Base-by-base conservation (phyloP, 1,140 invertebrate genomes). In the Physella acuta region DNA sequence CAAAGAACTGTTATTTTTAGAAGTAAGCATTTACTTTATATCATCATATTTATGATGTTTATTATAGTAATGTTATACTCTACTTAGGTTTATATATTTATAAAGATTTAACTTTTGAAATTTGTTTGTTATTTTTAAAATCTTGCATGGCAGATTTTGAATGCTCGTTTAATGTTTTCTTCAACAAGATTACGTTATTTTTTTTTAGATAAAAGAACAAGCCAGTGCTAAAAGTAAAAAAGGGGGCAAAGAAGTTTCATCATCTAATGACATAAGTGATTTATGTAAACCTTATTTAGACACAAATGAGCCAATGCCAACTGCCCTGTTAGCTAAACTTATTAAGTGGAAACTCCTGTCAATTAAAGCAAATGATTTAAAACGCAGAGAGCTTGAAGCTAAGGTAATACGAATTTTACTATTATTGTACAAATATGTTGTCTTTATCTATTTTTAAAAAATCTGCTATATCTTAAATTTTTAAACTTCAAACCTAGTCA, bases 251-350 rank as follows among this genome's bases (percentile, higher is more conserved):
- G 82, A 84, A 36, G 71, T 75, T 49, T 78, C 81, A 37, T 53
- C 71, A 17, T 73, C 78, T 72, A 81, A 66, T 77, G 84, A 85
- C 75, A 72, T 84, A 8, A 83, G 80, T 78, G 84, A 85, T 44
- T 69, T 79, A 24, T 78, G 78, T 52, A 84, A 82, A 68, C 61
- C 69, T 20, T 71, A 79, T 64, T 70, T 85, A 11, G 84, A 85
- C 53, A 76, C 77, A 36, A 76, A 73, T 56, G 80, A 83, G 58
- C 81, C 82, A 24, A 78, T 85, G 11, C 80, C 84, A 24, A 51
- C 79, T 8, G 70, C 75, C 39, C 70, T 84, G 26, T 61, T 84
- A 56, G 78, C 82, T 34, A 79, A 81, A 65, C 80, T 85, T 17
- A 75, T 85, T 31, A 85, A 85, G 69, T 84, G 77, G 53, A 79